Base-by-base conservation (phyloP, 2,888 invertebrate species). In the Leptopilina myrica region DNA sequence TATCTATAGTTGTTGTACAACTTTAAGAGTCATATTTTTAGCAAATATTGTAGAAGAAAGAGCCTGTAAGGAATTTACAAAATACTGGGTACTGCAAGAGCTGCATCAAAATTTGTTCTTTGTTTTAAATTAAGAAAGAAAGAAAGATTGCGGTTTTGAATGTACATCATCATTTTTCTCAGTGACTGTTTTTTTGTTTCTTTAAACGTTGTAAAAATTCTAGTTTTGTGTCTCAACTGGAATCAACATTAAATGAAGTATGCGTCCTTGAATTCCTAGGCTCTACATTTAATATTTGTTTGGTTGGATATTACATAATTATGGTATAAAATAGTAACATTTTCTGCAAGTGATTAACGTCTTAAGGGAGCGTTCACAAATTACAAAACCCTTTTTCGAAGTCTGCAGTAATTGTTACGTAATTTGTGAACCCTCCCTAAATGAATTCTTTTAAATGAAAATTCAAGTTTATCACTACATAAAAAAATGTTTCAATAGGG, bases 191-290 rank as follows among this genome's bases (percentile, higher is more conserved):
- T 14, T 56, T 56, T 14, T 12, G n/a, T 56, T 14, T 12, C 6
- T 6, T 43, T 8, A 59, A 15, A 59, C n/a, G 5, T 15, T n/a
- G 15, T 5, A 8, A 15, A 59, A 78, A n/a, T 59, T n/a, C 5
- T 56, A 75, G 78, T 73, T 78, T 78, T 33, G 33, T 75, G 26
- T 75, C 78, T 20, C 26, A 64, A 53, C 15, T 78, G 12, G 78
- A 75, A 53, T 53, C 64, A n/a, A 5, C 73, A 1, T 53, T 78
- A 2, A 78, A 53, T 33, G 64, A 53, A 75, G 5, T 78, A 64
- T 75, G 78, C 15, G 15, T 78, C 11, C 53, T 75, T 8, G 78
- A 78, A 75, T 11, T 78, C 43, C 5, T 65, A 6, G 78, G 75
- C n/a, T 53, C 53, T 53, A 65, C 65, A 3, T 49, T 40, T 11